phyloP scores from a whole-genome alignment of 2,888 invertebrate genomes.

The Drosophila meridionalis region DNA sequence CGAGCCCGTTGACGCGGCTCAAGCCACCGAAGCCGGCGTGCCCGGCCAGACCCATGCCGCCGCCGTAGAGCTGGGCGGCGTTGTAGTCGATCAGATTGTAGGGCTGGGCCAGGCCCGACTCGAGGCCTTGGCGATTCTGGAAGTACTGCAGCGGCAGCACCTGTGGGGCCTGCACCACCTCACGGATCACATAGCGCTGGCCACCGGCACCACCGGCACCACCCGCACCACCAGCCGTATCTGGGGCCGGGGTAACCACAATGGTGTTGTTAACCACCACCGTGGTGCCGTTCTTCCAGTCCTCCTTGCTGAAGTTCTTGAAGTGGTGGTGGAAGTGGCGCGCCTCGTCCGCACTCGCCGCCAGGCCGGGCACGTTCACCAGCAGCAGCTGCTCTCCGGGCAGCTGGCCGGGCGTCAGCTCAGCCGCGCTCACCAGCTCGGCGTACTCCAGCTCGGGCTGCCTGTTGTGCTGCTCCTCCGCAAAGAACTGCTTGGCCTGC shows the following conservation, averaged over 20 bases:
- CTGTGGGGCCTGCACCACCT: constrained; percentile 9
- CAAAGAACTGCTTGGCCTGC: constrained; percentile 20
- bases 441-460: constrained; percentile 5
- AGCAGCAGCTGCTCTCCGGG: constrained; percentile 21
- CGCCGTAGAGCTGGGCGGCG: constrained; percentile 25
- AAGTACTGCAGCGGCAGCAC: constrained; percentile 34
- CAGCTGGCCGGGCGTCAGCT: constrained; percentile 3
- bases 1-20: background rate
- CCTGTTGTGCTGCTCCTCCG: constrained; percentile 11
- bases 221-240: no score
- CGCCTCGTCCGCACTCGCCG: background rate
- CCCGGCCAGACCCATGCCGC: background rate
- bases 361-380: background rate
- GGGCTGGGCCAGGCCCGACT: constrained; percentile 11
- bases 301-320: background rate
- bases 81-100: constrained; percentile 43
- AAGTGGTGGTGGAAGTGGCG: constrained; percentile 14
- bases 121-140: constrained; percentile 41
- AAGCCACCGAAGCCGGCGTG: background rate
- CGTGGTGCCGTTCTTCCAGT: constrained; percentile 13
- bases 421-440: background rate
- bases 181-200: background rate
- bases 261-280: constrained; percentile 9
- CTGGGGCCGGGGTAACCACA: no score
- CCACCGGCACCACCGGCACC: no score